A percentile compares a stretch with the other conserved stretches of the same genome.
phyloP scores from a whole-genome alignment of 2,113 vertebrate genomes.

The Vimba vimba region DNA sequence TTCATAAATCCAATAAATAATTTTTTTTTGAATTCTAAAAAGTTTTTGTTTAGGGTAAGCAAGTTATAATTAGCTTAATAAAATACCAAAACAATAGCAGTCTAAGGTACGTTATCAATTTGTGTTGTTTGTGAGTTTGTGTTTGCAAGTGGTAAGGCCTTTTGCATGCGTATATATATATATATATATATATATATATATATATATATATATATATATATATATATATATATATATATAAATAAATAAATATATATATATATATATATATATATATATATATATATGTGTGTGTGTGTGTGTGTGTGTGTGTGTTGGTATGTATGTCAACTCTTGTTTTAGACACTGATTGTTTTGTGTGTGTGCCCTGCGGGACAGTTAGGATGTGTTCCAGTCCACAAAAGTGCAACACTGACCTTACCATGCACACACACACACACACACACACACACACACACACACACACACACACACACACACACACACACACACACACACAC shows the following conservation, averaged over 20 bases:
- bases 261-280: too few species aligned
- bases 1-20: not conserved
- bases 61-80: not conserved
- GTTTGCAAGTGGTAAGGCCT: slow-evolving; percentile 3
- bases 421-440: not conserved
- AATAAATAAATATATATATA: too few species aligned
- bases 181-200: too few species aligned
- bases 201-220: too few species aligned
- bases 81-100: not conserved
- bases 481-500: not conserved
- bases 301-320: not conserved
- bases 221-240: too few species aligned
- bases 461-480: not conserved
- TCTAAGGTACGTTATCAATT: not conserved
- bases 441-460: not conserved
- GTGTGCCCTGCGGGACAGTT: slow-evolving; percentile 27
- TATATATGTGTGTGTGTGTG: not conserved
- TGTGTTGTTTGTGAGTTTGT: slow-evolving; percentile 30
- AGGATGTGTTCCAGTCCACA: slow-evolving; percentile 38
- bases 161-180: not conserved
- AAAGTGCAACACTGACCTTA: slow-evolving; percentile 34
- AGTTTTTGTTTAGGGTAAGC: not conserved
- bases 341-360: slow-evolving; percentile 50
- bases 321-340: slow-evolving; percentile 34
- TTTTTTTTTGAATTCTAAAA: not conserved